phyloP scores from a whole-genome alignment of 2,113 vertebrate genomes.

The Proteles cristata region DNA sequence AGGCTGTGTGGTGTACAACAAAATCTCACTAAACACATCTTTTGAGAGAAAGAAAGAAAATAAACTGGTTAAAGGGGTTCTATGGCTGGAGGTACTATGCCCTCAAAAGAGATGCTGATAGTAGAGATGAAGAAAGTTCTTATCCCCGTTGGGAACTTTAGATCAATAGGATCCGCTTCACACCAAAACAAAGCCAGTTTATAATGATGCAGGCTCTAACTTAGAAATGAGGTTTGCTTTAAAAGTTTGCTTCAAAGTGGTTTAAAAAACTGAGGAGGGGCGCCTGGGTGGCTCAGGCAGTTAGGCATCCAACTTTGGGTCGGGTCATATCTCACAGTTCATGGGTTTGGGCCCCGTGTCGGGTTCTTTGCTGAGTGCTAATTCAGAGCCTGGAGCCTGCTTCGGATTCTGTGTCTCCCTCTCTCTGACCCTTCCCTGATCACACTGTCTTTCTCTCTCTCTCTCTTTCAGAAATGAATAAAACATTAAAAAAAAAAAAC shows the following conservation, averaged over 20 bases:
- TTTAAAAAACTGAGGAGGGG: not conserved
- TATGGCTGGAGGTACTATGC: not conserved
- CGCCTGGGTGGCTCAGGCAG: too few relatives aligned
- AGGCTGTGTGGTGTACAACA: not conserved
- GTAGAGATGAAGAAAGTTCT: not conserved
- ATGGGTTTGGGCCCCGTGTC: too few relatives aligned
- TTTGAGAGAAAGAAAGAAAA: conserved; percentile 30
- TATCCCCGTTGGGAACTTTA: not conserved
- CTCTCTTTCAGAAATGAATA: too few relatives aligned
- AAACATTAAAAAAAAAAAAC: not conserved
- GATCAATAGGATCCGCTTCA: not conserved
- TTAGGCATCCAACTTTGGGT: too few relatives aligned
- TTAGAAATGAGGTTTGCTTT: conserved; percentile 7
- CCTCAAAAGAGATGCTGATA: not conserved
- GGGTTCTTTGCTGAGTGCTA: too few relatives aligned
- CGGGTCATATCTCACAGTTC: too few relatives aligned
- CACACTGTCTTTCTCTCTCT: too few relatives aligned
- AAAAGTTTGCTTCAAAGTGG: conserved; percentile 19
- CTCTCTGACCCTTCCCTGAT: too few relatives aligned
- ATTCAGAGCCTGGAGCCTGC: too few relatives aligned
- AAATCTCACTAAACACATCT: not conserved
- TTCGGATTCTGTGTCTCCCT: too few relatives aligned
- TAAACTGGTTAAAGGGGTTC: not conserved
- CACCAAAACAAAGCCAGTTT: not conserved
- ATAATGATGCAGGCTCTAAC: not conserved